Percentiles rank a stretch among this genome's conserved stretches.
phyloP scores from a whole-genome alignment of 2,888 invertebrate genomes.

The Lepidochrysops patricia region DNA sequence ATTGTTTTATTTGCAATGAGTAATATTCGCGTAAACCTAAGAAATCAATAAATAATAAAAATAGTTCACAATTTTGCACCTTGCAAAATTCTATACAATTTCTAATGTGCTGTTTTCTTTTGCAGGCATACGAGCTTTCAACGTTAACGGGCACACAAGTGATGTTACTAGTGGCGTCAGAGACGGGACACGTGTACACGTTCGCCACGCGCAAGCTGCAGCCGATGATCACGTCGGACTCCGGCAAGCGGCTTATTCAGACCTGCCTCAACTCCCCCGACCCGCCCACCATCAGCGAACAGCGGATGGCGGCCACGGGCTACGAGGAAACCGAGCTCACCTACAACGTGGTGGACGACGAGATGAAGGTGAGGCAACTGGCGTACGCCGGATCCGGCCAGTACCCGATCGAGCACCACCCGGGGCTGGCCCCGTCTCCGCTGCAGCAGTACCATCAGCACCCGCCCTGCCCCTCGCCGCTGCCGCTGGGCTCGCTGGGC shows the following conservation, averaged over 20 bases:
- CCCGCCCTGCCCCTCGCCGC: slow-evolving; percentile 83
- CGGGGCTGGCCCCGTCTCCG: slow-evolving; percentile 77
- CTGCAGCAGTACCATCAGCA: slow-evolving; percentile 83
- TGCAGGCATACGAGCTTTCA: slow-evolving; percentile 98
- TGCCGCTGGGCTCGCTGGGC: slow-evolving; percentile 74
- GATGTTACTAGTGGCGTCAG: slow-evolving; percentile 98
- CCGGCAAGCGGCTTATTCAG: slow-evolving; percentile 97
- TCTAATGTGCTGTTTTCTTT: slow-evolving; percentile 26
- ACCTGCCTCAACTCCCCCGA: slow-evolving; percentile 98
- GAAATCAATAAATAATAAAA: too few relatives aligned
- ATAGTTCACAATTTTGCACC: too few relatives aligned
- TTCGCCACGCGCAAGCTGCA: slow-evolving; percentile 98
- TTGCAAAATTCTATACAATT: neutral
- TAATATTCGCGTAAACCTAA: too few relatives aligned
- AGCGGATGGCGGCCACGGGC: slow-evolving; percentile 98
- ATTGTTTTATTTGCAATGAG: too few relatives aligned
- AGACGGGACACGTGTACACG: slow-evolving; percentile 99
- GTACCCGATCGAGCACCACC: slow-evolving; percentile 80
- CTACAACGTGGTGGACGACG: slow-evolving; percentile 95
- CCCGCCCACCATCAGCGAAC: slow-evolving; percentile 89
- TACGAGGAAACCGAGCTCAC: slow-evolving; percentile 99
- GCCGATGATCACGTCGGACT: slow-evolving; percentile 99
- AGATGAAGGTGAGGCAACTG: slow-evolving; percentile 98
- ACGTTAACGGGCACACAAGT: slow-evolving; percentile 99
- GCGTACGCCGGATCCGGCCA: slow-evolving; percentile 87